Percentiles rank a stretch among this genome's conserved stretches.
These are phyloP conservation scores for Rhincodon typus DNA, from an alignment of 2,797 vertebrate genomes.

Conservation along the genomic window DNA sequence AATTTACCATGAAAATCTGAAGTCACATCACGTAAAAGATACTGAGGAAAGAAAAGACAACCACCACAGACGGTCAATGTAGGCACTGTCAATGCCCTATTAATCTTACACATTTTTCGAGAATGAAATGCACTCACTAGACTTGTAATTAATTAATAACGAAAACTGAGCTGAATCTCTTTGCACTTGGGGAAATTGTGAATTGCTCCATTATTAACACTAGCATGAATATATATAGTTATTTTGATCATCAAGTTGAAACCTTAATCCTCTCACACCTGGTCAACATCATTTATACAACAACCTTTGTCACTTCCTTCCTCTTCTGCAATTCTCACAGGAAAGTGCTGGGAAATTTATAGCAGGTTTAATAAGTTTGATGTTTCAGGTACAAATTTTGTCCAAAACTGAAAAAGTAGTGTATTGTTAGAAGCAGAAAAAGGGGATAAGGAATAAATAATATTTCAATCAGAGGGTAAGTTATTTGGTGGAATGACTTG, in stretches of 20 bases:
- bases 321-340: background rate
- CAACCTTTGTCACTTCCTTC: background rate
- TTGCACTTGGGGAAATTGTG: background rate
- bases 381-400: background rate
- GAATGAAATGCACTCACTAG: background rate
- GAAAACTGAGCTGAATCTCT: background rate
- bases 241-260: background rate
- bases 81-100: background rate
- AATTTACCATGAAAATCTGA: background rate
- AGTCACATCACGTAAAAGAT: background rate
- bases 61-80: too few relatives aligned
- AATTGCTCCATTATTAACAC: background rate
- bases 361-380: background rate
- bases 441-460: too few relatives aligned
- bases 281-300: background rate
- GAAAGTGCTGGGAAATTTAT: background rate
- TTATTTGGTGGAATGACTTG: background rate
- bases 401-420: background rate
- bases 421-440: background rate
- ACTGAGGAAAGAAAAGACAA: slow-evolving; percentile 2
- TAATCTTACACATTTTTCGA: background rate
- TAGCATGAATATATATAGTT: background rate
- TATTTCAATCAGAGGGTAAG: background rate
- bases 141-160: background rate
- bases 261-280: background rate